Evolutionary conservation across 1,140 invertebrate species (phyloP), one percentile per base, ranked within the genome.

Genomic region (Stegodyphus dumicola): DNA sequence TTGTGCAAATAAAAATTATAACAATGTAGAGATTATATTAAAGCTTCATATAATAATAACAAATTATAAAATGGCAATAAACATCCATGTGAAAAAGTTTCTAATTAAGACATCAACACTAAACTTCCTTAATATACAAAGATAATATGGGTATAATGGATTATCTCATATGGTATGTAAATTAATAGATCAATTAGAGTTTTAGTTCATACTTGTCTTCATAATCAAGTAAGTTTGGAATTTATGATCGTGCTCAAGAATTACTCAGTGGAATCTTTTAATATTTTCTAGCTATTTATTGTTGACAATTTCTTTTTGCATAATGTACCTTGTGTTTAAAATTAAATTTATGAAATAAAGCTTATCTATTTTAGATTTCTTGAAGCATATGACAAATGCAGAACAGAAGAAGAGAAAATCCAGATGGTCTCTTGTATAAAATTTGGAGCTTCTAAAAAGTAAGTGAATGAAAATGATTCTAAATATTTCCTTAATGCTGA

Each of bases 391-490:
- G 84, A 89, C n/a, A 78, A 87, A 52, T 91, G 90, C 83, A 73
- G 64, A 7, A 89, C 86, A 49, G 90, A 93, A 65, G 93, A 93
- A 49, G 94, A 94, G 86, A 90, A 91, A 67, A 90, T 91, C 88
- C 89, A 92, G 18, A 90, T 96, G 15, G 89, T 97, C 51, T 90
- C 93, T 0, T 91, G 91, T 77, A 91, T 97, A 65, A 91, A 92
- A 87, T 93, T 91, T 90, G 94, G 94, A 0, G 89, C 90, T 67
- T 87, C 91, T 10, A 93, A 92, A 83, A 83, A 83, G 80, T 83
- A 75, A 66, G 71, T 74, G 6, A 33, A 33, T 33, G 1, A 33
- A 33, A 33, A 33, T 33, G 3, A 33, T 33, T 3, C 33, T 33
- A 33, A 33, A 33, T 33, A 33, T 33, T 33, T n/a, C 33, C 33